Percentiles rank a stretch among this genome's conserved stretches.
phyloP scores from a whole-genome alignment of 2,797 vertebrate species.

The Jordanella pulchra region DNA sequence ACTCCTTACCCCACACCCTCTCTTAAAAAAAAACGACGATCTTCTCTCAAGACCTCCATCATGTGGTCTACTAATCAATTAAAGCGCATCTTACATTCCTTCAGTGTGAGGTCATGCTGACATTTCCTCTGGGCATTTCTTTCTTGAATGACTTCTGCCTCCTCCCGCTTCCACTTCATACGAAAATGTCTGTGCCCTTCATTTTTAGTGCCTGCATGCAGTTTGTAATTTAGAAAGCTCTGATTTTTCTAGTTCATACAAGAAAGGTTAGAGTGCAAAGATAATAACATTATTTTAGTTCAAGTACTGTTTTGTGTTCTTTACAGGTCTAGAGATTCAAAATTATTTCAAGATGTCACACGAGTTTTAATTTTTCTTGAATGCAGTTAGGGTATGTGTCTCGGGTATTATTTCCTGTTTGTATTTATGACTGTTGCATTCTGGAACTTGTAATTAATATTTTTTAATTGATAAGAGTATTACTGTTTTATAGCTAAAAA shows the following conservation, averaged over 20 bases:
- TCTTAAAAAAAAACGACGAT: constrained; percentile 15
- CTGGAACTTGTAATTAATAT: background rate
- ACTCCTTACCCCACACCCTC: constrained; percentile 10
- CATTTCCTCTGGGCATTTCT: constrained; percentile 57
- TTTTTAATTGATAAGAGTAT: background rate
- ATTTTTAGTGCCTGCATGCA: constrained; percentile 20
- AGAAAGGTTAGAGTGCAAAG: constrained; percentile 1
- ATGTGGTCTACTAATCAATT: constrained; percentile 81
- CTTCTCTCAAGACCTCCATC: constrained; percentile 55
- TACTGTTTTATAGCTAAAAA: no score
- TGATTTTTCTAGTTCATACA: constrained; percentile 26
- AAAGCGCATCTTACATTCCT: constrained; percentile 85
- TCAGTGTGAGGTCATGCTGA: constrained; percentile 81
- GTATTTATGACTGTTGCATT: background rate
- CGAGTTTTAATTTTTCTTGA: background rate
- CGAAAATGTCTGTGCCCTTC: constrained; percentile 8
- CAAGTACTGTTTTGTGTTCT: background rate
- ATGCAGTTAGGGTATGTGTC: background rate
- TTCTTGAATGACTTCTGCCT: constrained; percentile 28
- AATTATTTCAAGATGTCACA: background rate
- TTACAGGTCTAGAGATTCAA: background rate
- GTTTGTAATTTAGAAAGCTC: constrained; percentile 42
- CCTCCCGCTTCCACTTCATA: constrained; percentile 23
- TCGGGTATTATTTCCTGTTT: no score
- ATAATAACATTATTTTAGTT: background rate